Evolutionary conservation across 1,140 invertebrate species (phyloP), one percentile per base, ranked within the genome.

Genomic region (Monomorium pharaonis): DNA sequence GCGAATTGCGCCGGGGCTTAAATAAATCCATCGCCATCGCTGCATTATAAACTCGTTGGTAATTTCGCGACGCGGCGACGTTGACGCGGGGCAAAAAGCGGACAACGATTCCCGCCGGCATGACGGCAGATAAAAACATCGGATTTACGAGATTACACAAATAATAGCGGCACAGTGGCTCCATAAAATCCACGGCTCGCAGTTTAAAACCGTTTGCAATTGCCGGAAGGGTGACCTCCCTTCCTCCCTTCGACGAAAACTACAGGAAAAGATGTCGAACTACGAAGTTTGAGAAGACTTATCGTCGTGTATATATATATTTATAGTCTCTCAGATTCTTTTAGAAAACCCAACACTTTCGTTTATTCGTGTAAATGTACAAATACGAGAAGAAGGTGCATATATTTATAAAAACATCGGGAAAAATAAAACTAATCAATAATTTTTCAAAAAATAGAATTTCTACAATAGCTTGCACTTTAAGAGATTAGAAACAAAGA

Each of bases 61-160:
- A 80, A 69, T 54, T 42, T 42, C 47, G 33, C 42, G 47, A 65
- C 27, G 60, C 58, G 56, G 56, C 75, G 58, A 77, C 56, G 56
- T 37, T 56, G 72, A 56, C 58, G 24, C 33, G 62, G 12, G 21
- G 37, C 30, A 69, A 80, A 80, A 80, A 69, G 33, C n/a, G 30
- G 16, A 63, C 37, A 62, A 51, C 60, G 63, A 80, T 69, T 3
- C 0, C n/a, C 76, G 42, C 67, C 76, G 33, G 27, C 7, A 69
- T 69, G 47, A 56, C 37, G 27, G 9, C 44, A 33, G 30, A 67
- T 67, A 80, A 80, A 80, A 80, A 80, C 47, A 24, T 80, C 16
- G 47, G 44, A 78, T 80, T 80, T 80, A 69, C 30, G 60, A 69
- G 30, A 80, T 80, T 80, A 80, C 47, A 49, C 77, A 69, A 80